Evolutionary conservation across 2,888 invertebrate genomes (phyloP), one percentile per base, ranked within the genome.

Genomic region (Girardia tigrina): DNA sequence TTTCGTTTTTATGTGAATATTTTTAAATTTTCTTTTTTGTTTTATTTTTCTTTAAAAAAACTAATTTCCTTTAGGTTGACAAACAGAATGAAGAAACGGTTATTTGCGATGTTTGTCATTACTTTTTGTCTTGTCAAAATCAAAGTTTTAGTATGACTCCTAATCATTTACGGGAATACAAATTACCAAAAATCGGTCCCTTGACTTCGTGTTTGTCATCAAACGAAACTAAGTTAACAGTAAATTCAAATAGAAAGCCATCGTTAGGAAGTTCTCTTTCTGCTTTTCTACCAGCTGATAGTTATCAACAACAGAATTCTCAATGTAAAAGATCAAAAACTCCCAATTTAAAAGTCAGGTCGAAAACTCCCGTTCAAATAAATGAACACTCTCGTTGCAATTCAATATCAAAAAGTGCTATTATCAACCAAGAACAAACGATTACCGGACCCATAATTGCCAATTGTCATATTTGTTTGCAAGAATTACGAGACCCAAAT

Each of bases 391-490:
- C n/a, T n/a, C 56, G 56, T 4, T 56, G 20, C 2, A 56, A 56
- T 56, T 56, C 56, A n/a, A 56, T 56, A 4, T 12, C n/a, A n/a
- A 56, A 56, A 56, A 4, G 8, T 2, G n/a, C 56, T 56, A 56
- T 56, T 56, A 56, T n/a, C n/a, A 56, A 16, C n/a, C 56, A 56
- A 56, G 56, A 56, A 20, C 56, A 56, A 23, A 8, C 56, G 23
- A 23, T 56, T 56, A 20, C 56, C 23, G 71, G 71, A n/a, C 71
- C 71, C 4, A 71, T 71, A 6, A 71, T 71, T 29, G 71, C 71
- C 26, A 27, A 71, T 27, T 71, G 71, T 71, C 71, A 71, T n/a
- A 28, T 71, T 16, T 71, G 71, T 71, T n/a, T 71, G 2, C 14
- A 28, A 4, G 71, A 27, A 27, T 29, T 71, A 28, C 71, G 71